Percentiles rank a stretch among this genome's conserved stretches.
Evolutionary conservation across 1,140 invertebrate species (phyloP).

Genomic region (Drosophila navojoa): DNA sequence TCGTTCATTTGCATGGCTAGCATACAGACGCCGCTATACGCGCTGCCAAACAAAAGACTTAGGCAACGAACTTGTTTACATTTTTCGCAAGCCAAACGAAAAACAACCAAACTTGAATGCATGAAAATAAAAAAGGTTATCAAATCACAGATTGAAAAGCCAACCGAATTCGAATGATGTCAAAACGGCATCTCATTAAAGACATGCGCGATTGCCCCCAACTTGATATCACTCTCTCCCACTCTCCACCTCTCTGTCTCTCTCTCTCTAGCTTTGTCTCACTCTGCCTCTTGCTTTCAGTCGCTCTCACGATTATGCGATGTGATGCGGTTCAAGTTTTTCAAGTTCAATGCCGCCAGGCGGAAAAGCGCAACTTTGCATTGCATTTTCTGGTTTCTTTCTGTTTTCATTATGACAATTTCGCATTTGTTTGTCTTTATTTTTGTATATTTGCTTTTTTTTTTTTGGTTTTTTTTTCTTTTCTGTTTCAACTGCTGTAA

Average conservation of each 20-base stretch:
- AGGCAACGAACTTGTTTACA: conserved; percentile 78
- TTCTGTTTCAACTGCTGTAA: conserved; percentile 40
- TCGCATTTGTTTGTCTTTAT: conserved; percentile 7
- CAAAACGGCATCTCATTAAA: conserved; percentile 70
- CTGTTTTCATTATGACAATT: conserved; percentile 20
- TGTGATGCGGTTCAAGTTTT: conserved; percentile 46
- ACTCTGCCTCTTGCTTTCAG: background rate
- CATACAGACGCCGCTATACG: conserved; percentile 36
- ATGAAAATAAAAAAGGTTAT: conserved; percentile 50
- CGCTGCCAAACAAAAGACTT: conserved; percentile 77
- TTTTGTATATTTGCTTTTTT: too few relatives aligned
- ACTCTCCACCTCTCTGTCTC: background rate
- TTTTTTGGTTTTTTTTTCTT: background rate
- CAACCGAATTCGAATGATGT: conserved; percentile 65
- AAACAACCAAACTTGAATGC: background rate
- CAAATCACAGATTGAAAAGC: conserved; percentile 57
- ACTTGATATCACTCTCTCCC: background rate
- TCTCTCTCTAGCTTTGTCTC: conserved; percentile 3
- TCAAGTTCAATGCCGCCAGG: conserved; percentile 78
- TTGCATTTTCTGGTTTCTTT: conserved; percentile 26
- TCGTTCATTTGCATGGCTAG: conserved; percentile 45
- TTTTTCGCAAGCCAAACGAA: conserved; percentile 66
- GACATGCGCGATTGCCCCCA: conserved; percentile 30
- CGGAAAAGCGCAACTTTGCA: conserved; percentile 58
- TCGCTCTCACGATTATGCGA: conserved; percentile 15